A percentile compares a stretch with the other conserved stretches of the same genome.
Evolutionary conservation across 1,140 invertebrate species (phyloP).

Genomic region (Saxidomus purpurata): DNA sequence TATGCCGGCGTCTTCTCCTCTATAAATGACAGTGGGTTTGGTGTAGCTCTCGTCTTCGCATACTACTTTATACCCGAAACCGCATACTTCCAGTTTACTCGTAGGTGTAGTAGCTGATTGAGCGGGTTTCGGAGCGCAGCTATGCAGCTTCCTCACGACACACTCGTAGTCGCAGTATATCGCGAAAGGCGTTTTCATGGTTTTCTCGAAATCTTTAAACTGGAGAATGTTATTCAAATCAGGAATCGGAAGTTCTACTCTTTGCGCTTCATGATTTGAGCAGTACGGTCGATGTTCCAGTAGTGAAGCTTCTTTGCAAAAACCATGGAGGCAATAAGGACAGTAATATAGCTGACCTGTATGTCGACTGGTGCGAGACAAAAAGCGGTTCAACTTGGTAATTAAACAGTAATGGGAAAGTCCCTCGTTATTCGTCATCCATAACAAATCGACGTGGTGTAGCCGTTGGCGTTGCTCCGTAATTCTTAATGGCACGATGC

Average conservation of each 20-base stretch:
- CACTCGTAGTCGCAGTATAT: conserved; percentile 23
- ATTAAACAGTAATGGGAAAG: conserved; percentile 24
- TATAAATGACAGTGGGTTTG: conserved; percentile 12
- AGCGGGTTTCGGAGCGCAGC: not conserved
- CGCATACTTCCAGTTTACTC: not conserved
- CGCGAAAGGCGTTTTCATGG: too few species aligned
- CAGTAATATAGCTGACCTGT: not conserved
- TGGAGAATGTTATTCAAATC: not conserved
- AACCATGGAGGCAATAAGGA: conserved; percentile 41
- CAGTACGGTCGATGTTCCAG: conserved; percentile 41
- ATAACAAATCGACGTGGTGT: conserved; percentile 13
- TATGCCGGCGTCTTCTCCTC: not conserved
- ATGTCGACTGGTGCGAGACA: not conserved
- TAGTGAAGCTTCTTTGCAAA: not conserved
- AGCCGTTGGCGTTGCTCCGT: too few species aligned
- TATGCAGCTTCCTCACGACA: conserved; percentile 9
- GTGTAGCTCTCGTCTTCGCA: not conserved
- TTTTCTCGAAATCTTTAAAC: conserved; percentile 51
- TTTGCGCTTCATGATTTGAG: not conserved
- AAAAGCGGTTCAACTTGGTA: conserved; percentile 17
- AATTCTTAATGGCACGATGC: conserved; percentile 8
- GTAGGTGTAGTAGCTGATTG: not conserved
- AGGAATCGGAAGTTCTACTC: not conserved
- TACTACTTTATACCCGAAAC: conserved; percentile 24
- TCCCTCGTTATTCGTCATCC: not conserved